A percentile compares a stretch with the other conserved stretches of the same genome.
Conservation (phyloP, 1,140 invertebrate species). For the Chelonus insularis region DNA sequence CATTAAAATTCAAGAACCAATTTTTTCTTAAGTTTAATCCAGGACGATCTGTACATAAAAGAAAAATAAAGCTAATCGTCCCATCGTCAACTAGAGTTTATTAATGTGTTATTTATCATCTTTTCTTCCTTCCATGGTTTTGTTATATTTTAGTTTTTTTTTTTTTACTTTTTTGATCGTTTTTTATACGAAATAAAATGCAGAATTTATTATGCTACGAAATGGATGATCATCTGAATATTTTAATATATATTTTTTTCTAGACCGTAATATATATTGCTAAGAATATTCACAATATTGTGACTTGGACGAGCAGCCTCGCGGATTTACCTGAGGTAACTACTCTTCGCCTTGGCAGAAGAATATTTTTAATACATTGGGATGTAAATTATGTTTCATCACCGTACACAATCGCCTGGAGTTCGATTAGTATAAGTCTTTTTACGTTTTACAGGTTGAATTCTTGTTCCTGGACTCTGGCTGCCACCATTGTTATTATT, state of each 20-base stretch:
- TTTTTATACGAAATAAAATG: constrained; percentile 17
- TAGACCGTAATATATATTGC: constrained; percentile 5
- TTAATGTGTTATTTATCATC: neutral
- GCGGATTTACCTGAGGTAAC: constrained; percentile 17
- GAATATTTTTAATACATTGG: neutral
- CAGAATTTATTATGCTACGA: constrained; percentile 8
- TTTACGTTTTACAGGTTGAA: constrained; percentile 51
- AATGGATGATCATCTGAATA: constrained; percentile 10
- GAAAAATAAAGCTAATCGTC: constrained; percentile 13
- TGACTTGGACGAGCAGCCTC: constrained; percentile 21
- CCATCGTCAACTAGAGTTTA: constrained; percentile 7
- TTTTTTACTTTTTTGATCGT: constrained; percentile 8
- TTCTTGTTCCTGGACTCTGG: constrained; percentile 48
- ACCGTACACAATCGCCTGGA: constrained; percentile 57
- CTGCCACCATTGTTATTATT: constrained; percentile 43
- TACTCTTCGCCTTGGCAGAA: neutral
- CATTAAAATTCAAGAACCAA: constrained; percentile 19
- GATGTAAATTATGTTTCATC: constrained; percentile 47
- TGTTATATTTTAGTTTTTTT: constrained; percentile 10
- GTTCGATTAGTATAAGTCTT: constrained; percentile 49
- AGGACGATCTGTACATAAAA: neutral
- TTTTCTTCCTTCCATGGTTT: neutral
- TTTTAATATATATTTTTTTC: constrained; percentile 9
- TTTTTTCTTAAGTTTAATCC: constrained; percentile 3
- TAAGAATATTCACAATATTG: constrained; percentile 1